Base-by-base conservation (phyloP, 2,797 vertebrate species). In the Amblyraja radiata region DNA sequence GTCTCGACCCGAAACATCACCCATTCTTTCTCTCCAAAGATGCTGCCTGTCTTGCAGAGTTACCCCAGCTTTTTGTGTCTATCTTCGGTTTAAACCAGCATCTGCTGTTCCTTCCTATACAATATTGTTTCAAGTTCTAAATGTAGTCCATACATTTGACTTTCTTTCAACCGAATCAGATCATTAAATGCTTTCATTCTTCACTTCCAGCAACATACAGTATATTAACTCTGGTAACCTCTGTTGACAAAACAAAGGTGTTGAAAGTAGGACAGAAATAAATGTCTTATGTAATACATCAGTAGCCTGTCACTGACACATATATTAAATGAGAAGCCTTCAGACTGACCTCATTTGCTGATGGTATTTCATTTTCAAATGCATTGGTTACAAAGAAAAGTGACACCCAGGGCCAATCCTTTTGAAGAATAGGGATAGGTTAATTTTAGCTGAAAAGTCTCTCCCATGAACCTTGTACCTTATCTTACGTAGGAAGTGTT, bases 361-460 rank as follows among this genome's bases (percentile, higher is more conserved):
- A 74, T 74, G 46, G 90, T 73, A 65, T 25, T 16, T 73, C 90
- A 91, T 73, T 91, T 91, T 74, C 71, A 46, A 74, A 74, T 74
- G 39, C 10, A 28, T 74, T 54, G 39, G 25, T 68, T 46, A 68
- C 90, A 73, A 39, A 46, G 65, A 46, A 73, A 36, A 13, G 68
- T 39, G 65, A 74, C 68, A 73, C 18, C 4, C 90, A n/a, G 68
- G 36, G 36, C 18, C 71, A 68, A 18, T 73, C 36, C 68, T 91
- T 25, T 39, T 63, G 18, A 25, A 46, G 32, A 91, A 71, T 71
- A 23, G 65, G 63, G n/a, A 73, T n/a, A 46, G 11, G 39, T 73
- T 46, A 91, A 91, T 91, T 46, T 71, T 46, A 8, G 5, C 21
- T 73, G 90, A 25, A 71, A 91, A 91, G 73, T 91, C 23, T 46